Conservation (phyloP, 2,797 vertebrate genomes). For the Triplophysa bombifrons region DNA sequence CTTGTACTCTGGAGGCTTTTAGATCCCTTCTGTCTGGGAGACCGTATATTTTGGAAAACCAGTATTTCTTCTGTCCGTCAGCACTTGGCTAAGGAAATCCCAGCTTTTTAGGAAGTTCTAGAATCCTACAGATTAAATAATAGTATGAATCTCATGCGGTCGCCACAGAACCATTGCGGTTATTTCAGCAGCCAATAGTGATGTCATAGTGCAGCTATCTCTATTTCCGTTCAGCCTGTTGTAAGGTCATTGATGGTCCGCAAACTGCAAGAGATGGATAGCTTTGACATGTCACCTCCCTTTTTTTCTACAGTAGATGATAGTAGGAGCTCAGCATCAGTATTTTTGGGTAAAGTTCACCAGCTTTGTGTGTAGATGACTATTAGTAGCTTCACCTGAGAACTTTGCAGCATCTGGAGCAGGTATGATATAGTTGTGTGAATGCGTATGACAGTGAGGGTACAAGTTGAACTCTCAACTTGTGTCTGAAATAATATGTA, state of each 20-base stretch:
- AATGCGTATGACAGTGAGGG: not conserved
- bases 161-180: not conserved
- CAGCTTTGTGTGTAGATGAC: constrained; percentile 51
- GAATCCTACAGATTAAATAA: too few species aligned
- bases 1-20: not conserved
- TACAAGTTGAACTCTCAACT: not conserved
- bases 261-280: constrained; percentile 49
- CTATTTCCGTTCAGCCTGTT: not conserved
- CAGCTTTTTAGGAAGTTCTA: too few species aligned
- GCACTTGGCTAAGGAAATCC: not conserved
- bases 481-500: constrained; percentile 13
- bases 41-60: not conserved
- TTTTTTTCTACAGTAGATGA: constrained; percentile 58
- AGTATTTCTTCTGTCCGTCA: not conserved
- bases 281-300: constrained; percentile 50
- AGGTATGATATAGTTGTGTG: constrained; percentile 10
- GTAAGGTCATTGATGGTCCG: constrained; percentile 14
- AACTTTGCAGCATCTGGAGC: constrained; percentile 13
- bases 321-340: constrained; percentile 59
- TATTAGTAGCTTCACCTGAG: constrained; percentile 70
- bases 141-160: not conserved
- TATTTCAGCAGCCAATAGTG: not conserved
- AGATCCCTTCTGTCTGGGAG: not conserved
- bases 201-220: constrained; percentile 5
- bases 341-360: constrained; percentile 55